Base-by-base conservation (phyloP, 2,113 vertebrate species). In the Otocyon megalotis region DNA sequence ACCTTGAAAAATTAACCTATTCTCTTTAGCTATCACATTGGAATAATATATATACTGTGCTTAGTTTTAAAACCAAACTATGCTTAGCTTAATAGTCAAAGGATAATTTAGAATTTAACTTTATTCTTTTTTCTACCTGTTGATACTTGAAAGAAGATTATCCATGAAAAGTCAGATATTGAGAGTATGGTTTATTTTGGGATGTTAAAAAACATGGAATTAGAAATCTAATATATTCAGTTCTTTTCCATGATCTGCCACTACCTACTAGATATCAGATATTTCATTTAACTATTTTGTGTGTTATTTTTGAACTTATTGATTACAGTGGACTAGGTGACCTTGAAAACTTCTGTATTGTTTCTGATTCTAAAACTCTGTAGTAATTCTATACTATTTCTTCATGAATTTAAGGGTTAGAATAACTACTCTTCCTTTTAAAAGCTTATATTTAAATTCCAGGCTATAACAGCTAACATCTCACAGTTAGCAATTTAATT, bases 401-500 rank as follows among this genome's bases (percentile, higher is more conserved):
- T 35, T 67, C 50, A 35, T 79, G 56, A 93, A 83, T 84, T 62
- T 74, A 58, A 69, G 2, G 32, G 19, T 91, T 85, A 72, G 22
- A 62, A 56, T 26, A 91, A 24, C 13, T 89, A 10, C 0, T 79
- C 10, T 69, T 63, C 17, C 37, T 74, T 95, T 94, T 35, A 81
- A 91, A 92, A 67, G 24, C 16, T 80, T 83, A 20, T 24, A 43
- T 81, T 76, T 92, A 81, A 81, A 85, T 62, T 16, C 20, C 32
- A 74, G 65, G 43, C 9, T 74, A 56, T 76, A 84, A 93, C 62
- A 58, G n/a, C 6, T 24, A 60, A 81, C 17, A 91, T 48, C 90
- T 85, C 76, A 74, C 0, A 56, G n/a, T 54, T 65, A 93, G 54
- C 48, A 90, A 88, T 80, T 93, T 92, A 97, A 90, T 54, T 90